Evolutionary conservation across 2,888 invertebrate species (phyloP).

Genomic region (Drosophila paramelanica): DNA sequence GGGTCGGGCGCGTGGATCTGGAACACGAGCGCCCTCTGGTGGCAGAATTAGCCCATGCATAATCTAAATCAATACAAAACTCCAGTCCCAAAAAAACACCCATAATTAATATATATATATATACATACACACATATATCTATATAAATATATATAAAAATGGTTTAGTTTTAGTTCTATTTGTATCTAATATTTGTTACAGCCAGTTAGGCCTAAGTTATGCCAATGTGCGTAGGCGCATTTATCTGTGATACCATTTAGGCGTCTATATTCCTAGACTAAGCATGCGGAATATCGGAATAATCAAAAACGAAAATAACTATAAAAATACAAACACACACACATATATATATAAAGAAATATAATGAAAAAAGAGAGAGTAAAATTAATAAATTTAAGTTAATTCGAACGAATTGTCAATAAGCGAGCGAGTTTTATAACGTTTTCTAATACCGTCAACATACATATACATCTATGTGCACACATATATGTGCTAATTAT

Average conservation of each 20-base stretch:
- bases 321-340: conserved; percentile 2
- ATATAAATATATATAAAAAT: not conserved
- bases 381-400: conserved; percentile 24
- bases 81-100: conserved; percentile 33
- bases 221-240: conserved; percentile 62
- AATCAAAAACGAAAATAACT: conserved; percentile 8
- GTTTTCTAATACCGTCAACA: conserved; percentile 62
- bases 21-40: conserved; percentile 78
- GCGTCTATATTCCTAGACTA: conserved; percentile 61
- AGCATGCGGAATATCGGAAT: conserved; percentile 41
- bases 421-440: conserved; percentile 55
- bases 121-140: conserved; percentile 1
- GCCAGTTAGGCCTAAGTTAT: conserved; percentile 63
- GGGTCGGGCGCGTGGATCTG: conserved; percentile 76
- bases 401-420: conserved; percentile 28
- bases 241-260: conserved; percentile 76
- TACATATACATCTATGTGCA: conserved; percentile 18
- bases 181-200: conserved; percentile 61
- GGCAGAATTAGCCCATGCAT: conserved; percentile 62
- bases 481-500: conserved; percentile 6
- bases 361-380: conserved; percentile 8
- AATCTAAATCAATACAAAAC: conserved; percentile 9
- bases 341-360: conserved; percentile 12
- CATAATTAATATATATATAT: not conserved
- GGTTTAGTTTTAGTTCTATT: conserved; percentile 32